Evolutionary conservation across 2,888 invertebrate genomes (phyloP), one percentile per base, ranked within the genome.

Genomic region (Laothoe populi): DNA sequence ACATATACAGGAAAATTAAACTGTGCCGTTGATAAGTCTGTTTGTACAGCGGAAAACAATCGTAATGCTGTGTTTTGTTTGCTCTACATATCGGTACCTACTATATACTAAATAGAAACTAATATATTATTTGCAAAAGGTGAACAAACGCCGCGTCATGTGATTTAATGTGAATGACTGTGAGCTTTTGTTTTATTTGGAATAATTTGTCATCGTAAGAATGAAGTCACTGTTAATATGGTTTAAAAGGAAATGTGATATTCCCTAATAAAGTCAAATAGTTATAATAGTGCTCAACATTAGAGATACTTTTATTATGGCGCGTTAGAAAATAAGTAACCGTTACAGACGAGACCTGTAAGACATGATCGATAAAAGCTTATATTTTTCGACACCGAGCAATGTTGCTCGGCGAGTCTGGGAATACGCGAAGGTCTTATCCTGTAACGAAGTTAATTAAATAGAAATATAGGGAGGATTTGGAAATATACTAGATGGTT

Each of bases 101-200:
- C 8, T 31, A 31, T 31, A 31, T 5, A 31, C 31, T 42, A 42
- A 4, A 4, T 42, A 16, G n/a, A 40, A 42, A 31, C 31, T 19
- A 1, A 8, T 44, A 19, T 44, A 10, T 19, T 19, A 44, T 44
- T 44, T 44, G 44, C 44, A 38, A 38, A 7, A 8, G 44, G 19
- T 10, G 8, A 19, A 19, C 19, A 44, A 38, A 38, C 13, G 10
- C 16, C 8, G 7, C 8, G 19, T 44, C 44, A 44, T 44, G 16
- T 44, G 44, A 44, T 19, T 44, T 19, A 44, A 44, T 44, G 44
- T 44, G 44, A 19, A 44, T 44, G 44, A 44, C 44, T 44, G 19
- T 19, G 19, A 5, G 0, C 8, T 16, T 42, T n/a, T n/a, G 10
- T 42, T n/a, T 42, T 42, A 16, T 42, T 42, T 19, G 44, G 7